These are phyloP conservation scores for Griposia aprilina DNA, from an alignment of 2,888 invertebrate genomes.

Conservation along the genomic window DNA sequence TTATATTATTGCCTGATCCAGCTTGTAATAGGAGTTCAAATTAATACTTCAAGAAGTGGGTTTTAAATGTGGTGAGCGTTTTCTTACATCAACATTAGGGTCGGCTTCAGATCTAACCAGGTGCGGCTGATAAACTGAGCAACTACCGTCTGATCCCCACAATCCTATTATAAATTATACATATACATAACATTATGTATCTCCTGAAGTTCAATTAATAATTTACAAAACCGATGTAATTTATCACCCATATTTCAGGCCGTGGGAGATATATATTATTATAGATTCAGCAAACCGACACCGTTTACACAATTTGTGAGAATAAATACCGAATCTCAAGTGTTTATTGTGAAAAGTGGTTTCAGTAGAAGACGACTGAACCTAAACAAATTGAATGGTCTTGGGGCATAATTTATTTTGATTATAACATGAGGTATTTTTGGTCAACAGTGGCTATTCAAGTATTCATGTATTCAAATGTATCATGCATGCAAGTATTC, in stretches of 20 bases:
- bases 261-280: not conserved
- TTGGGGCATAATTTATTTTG: slow-evolving; percentile 7
- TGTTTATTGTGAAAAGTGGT: slow-evolving; percentile 41
- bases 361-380: not conserved
- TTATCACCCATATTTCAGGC: slow-evolving; percentile 2
- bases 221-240: not conserved
- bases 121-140: not conserved
- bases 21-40: not conserved
- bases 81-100: not conserved
- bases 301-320: slow-evolving; percentile 24
- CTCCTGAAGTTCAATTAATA: slow-evolving; percentile 7
- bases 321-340: slow-evolving; percentile 15
- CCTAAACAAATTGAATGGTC: not conserved
- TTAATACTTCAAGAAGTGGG: not conserved
- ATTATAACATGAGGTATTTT: not conserved
- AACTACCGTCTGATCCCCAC: not conserved
- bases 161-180: not conserved
- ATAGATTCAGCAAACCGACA: slow-evolving; percentile 29
- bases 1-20: not conserved
- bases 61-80: not conserved
- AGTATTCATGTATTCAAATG: not conserved
- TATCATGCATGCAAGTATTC: not conserved
- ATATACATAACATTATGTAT: not conserved
- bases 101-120: not conserved
- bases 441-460: not conserved